Evolutionary conservation across 2,888 invertebrate species (phyloP).

Genomic region (Acanthosepion pharaonis): DNA sequence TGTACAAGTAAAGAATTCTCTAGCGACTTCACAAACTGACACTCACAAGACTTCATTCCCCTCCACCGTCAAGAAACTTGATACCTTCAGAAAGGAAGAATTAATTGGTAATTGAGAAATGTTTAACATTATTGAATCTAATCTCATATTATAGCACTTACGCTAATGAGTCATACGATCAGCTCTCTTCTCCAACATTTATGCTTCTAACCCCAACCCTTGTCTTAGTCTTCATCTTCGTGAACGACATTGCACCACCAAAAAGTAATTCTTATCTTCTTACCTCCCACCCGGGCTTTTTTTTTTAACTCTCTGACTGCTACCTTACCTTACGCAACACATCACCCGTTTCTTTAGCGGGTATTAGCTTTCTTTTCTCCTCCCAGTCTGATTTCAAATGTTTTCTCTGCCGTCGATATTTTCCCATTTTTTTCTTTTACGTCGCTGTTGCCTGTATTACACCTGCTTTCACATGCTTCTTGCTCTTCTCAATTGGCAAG

Average conservation of each 20-base stretch:
- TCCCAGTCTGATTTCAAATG: not conserved
- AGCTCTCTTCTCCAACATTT: not conserved
- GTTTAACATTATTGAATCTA: constrained; percentile 8
- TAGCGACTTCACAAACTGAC: not conserved
- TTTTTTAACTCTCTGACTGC: not conserved
- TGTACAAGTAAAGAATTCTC: not conserved
- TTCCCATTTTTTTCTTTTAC: not conserved
- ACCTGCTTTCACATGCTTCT: not conserved
- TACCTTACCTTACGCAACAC: not conserved
- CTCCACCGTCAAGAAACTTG: not conserved
- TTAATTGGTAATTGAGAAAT: constrained; percentile 12
- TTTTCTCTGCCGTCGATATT: not conserved
- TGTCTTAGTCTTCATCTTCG: not conserved
- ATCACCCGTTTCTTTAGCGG: not conserved
- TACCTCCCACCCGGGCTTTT: not conserved
- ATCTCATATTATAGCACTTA: constrained; percentile 20
- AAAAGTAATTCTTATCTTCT: not conserved
- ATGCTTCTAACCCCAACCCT: not conserved
- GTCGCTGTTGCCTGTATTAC: not conserved
- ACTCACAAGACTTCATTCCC: not conserved
- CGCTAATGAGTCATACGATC: constrained; percentile 9
- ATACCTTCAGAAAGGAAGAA: not conserved
- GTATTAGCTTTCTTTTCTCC: not conserved
- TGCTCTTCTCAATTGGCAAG: not conserved
- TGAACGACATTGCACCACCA: not conserved